Base-by-base conservation (phyloP, 2,888 invertebrate species). In the Ochlodes sylvanus region DNA sequence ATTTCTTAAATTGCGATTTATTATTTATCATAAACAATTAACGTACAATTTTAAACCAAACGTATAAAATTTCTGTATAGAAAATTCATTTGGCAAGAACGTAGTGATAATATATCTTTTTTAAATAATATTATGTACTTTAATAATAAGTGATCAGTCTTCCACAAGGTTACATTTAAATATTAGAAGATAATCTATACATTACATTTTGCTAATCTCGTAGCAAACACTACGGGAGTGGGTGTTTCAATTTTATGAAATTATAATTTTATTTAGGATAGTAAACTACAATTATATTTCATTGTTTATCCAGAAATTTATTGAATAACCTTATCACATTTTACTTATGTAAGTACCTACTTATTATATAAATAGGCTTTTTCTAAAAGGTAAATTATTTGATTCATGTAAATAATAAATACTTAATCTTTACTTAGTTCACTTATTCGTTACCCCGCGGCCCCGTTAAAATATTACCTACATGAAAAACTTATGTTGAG, bases 131-230 rank as follows among this genome's bases (percentile, higher is more conserved):
- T 38, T 38, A 27, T 47, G 57, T 54, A 52, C 56, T 68, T 62
- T 62, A 68, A 57, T 63, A 63, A 74, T 75, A 75, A 77, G 76
- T 81, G 81, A 79, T 91, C 91, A 91, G 91, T 92, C 91, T 92
- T 90, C 85, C 79, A 75, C 77, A 84, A 87, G 84, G 79, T 84
- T 81, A 80, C 77, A 74, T 79, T 76, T 77, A 75, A 68, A 66
- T 78, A 81, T 52, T 77, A 77, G 77, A 66, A 65, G 72, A 57
- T 83, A 76, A 81, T 77, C 79, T 77, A 75, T 72, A 55, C 70
- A 71, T 66, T 68, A 73, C 34, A 61, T 32, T 58, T 58, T 14
- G 64, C 62, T 68, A 68, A 19, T 17, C 38, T 66, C 50, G 21
- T 60, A 72, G 63, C 62, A 65, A 66, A 67, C 63, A 42, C 52